phyloP scores from a whole-genome alignment of 2,888 invertebrate genomes.

The Ctena decussata region DNA sequence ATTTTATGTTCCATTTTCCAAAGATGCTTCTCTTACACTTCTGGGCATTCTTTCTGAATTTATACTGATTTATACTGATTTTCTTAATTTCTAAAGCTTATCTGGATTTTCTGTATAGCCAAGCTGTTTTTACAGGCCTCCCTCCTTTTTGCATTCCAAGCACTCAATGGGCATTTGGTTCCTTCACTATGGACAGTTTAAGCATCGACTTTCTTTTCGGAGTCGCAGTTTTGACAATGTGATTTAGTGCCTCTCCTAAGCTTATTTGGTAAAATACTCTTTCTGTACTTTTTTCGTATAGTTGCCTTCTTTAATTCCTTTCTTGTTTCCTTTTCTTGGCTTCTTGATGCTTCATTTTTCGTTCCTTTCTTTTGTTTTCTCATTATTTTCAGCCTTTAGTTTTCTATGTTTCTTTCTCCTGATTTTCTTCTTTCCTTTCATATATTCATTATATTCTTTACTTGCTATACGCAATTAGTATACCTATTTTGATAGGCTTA shows the following conservation, averaged over 20 bases:
- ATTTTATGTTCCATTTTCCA: slow-evolving; percentile 19
- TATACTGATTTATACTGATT: neutral
- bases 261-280: neutral
- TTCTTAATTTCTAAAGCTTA: neutral
- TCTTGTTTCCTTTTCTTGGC: too few relatives aligned
- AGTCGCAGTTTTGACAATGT: slow-evolving; percentile 17
- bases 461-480: too few relatives aligned
- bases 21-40: neutral
- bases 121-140: slow-evolving; percentile 19
- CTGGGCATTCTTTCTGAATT: neutral
- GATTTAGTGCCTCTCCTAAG: slow-evolving; percentile 14
- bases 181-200: neutral
- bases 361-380: too few relatives aligned
- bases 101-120: neutral
- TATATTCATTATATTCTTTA: too few relatives aligned
- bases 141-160: slow-evolving; percentile 5
- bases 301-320: too few relatives aligned
- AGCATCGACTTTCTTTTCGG: slow-evolving; percentile 6
- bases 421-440: too few relatives aligned
- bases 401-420: too few relatives aligned
- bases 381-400: too few relatives aligned
- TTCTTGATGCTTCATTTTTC: too few relatives aligned
- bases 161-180: neutral
- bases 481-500: too few relatives aligned
- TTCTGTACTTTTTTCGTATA: too few relatives aligned